These are phyloP conservation scores for Cacoxenus indagator DNA, from an alignment of 2,888 invertebrate genomes.

Conservation along the genomic window DNA sequence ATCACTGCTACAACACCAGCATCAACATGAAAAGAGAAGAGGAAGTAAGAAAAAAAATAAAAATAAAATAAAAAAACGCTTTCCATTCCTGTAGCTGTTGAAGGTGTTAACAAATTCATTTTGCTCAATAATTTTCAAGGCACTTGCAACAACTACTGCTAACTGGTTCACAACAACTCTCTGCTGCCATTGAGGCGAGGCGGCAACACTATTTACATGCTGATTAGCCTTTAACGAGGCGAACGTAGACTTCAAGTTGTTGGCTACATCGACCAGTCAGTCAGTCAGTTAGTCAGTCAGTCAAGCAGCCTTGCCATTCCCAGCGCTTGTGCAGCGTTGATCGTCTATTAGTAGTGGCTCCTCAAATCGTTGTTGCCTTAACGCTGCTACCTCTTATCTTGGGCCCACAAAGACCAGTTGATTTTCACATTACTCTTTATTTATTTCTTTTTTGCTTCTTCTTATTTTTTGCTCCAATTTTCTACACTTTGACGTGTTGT, in stretches of 20 bases:
- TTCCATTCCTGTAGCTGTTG: neutral
- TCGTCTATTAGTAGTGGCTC: neutral
- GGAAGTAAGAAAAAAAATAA: neutral
- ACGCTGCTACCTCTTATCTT: neutral
- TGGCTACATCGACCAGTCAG: too few relatives aligned
- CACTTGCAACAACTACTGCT: slow-evolving; percentile 38
- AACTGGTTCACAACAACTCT: slow-evolving; percentile 51
- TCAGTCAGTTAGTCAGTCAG: too few relatives aligned
- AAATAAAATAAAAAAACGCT: neutral
- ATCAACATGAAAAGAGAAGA: neutral
- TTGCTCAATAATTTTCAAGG: slow-evolving; percentile 52
- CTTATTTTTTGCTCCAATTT: slow-evolving; percentile 52
- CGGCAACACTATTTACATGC: slow-evolving; percentile 64
- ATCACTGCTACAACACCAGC: neutral
- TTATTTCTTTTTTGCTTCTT: too few relatives aligned
- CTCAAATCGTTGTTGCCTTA: neutral
- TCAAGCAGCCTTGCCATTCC: too few relatives aligned
- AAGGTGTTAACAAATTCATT: slow-evolving; percentile 65
- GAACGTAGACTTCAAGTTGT: too few relatives aligned
- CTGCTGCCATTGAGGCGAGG: slow-evolving; percentile 50
- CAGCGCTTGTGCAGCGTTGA: neutral
- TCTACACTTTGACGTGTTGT: slow-evolving; percentile 64
- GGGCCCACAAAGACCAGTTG: neutral
- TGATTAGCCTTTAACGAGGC: slow-evolving; percentile 55
- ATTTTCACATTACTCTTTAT: neutral